Base-by-base conservation (phyloP, 1,140 invertebrate species). In the Nomia melanderi region DNA sequence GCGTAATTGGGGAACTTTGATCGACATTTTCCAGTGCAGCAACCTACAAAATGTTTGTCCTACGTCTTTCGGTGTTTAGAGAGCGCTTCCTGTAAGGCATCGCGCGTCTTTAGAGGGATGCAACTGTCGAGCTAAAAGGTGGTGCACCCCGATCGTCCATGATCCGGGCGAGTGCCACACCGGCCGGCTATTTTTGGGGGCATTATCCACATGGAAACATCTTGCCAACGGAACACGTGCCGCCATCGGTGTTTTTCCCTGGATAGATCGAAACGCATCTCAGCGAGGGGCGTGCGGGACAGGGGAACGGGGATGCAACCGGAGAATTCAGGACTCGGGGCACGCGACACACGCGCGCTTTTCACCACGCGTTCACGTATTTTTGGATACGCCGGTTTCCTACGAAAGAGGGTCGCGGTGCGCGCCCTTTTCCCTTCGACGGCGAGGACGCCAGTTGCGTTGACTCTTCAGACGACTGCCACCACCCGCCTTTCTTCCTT, bases 141-240 rank as follows among this genome's bases (percentile, higher is more conserved):
- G 56, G 36, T 44, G 41, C 41, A 44, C 41, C 41, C 41, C 63
- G 12, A 60, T 75, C 63, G 25, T 50, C 47, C 14, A 29, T 33
- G 36, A 23, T 12, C 44, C 44, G 36, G 41, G 20, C 23, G 36
- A 62, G 39, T 62, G 20, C 12, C 54, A 12, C 25, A 62, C 50
- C 47, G 31, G 27, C 9, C 27, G 4, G 41, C 62, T 84, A 84
- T 84, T 81, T 84, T 81, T 81, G 70, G 41, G 20, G 11, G n/a
- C 63, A 14, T 75, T 57, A 41, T 4, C n/a, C 47, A 50, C 47
- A 36, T 8, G 12, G 74, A 27, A 81, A 78, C 83, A 81, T 81
- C 50, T 81, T 85, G 83, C 31, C 14, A 2, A 27, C 7, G 47
- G 71, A 84, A 81, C 83, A 85, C 81, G 82, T 81, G 78, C 82